Evolutionary conservation across 2,797 vertebrate genomes (phyloP).

Genomic region (Onychomys leucogaster): DNA sequence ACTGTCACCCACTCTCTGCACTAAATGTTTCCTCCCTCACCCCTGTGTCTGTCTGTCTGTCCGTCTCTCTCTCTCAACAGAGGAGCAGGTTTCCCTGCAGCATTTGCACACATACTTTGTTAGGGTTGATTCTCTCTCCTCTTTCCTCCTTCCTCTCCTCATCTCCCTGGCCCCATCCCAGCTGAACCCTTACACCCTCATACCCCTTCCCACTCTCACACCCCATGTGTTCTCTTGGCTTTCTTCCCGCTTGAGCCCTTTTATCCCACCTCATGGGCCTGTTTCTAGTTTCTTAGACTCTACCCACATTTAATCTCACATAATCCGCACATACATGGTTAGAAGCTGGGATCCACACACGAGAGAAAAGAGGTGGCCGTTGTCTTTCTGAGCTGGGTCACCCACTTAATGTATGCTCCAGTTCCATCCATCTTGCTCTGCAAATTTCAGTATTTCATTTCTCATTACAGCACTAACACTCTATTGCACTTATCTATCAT

Average conservation of each 20-base stretch:
- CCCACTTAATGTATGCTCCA: background rate
- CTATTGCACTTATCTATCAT: no score
- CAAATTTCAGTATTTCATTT: background rate
- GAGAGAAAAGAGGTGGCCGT: background rate
- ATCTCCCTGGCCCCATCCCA: background rate
- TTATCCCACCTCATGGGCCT: background rate
- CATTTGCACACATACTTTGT: background rate
- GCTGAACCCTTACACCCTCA: background rate
- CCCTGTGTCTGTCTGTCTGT: background rate
- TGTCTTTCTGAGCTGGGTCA: background rate
- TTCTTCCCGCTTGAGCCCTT: background rate
- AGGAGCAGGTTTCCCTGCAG: background rate
- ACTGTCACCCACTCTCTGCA: background rate
- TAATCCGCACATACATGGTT: background rate
- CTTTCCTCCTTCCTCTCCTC: background rate
- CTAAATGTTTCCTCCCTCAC: background rate
- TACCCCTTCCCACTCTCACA: background rate
- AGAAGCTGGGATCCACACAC: background rate
- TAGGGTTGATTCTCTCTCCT: background rate
- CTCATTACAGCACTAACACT: background rate
- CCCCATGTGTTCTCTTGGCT: background rate
- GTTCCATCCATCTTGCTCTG: background rate
- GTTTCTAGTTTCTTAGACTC: background rate
- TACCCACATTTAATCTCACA: background rate
- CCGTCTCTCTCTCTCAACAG: background rate